Percentiles rank a stretch among this genome's conserved stretches.
Evolutionary conservation across 2,797 vertebrate species (phyloP).

Genomic region (Chloroceryle inda): DNA sequence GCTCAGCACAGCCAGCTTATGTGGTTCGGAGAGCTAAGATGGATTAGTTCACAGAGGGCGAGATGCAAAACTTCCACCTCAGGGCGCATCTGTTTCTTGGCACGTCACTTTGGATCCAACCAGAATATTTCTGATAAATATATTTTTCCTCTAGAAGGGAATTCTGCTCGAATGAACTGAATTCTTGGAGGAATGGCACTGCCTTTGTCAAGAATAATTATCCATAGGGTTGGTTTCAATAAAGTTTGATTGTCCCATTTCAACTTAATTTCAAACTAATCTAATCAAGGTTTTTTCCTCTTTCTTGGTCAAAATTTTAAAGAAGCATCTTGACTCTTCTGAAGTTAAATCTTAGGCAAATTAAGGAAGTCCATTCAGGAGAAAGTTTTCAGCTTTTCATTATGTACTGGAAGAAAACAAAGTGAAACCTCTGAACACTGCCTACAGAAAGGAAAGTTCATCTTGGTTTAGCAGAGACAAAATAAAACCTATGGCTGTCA

Average conservation of each 20-base stretch:
- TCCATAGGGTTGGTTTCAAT: not conserved
- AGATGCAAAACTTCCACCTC: not conserved
- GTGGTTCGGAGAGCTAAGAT: not conserved
- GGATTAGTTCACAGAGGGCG: not conserved
- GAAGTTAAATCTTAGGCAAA: not conserved
- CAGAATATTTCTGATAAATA: not conserved
- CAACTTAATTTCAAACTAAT: not conserved
- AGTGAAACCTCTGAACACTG: not conserved
- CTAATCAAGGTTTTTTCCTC: not conserved
- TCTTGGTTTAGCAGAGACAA: not conserved
- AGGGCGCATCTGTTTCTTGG: not conserved
- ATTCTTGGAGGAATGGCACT: not conserved
- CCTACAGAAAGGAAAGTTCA: not conserved
- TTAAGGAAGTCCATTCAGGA: not conserved
- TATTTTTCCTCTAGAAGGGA: not conserved
- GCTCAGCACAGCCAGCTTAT: not conserved
- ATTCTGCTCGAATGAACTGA: not conserved
- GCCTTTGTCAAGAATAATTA: not conserved
- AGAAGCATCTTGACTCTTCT: not conserved
- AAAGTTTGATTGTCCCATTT: fast-evolving
- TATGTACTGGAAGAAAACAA: not conserved
- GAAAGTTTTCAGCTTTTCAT: not conserved
- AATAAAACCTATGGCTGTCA: not conserved
- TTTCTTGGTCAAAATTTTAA: not conserved
- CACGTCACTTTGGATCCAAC: not conserved